A percentile compares a stretch with the other conserved stretches of the same genome.
Evolutionary conservation across 2,888 invertebrate genomes (phyloP).

Genomic region (Ectobius pallidus): DNA sequence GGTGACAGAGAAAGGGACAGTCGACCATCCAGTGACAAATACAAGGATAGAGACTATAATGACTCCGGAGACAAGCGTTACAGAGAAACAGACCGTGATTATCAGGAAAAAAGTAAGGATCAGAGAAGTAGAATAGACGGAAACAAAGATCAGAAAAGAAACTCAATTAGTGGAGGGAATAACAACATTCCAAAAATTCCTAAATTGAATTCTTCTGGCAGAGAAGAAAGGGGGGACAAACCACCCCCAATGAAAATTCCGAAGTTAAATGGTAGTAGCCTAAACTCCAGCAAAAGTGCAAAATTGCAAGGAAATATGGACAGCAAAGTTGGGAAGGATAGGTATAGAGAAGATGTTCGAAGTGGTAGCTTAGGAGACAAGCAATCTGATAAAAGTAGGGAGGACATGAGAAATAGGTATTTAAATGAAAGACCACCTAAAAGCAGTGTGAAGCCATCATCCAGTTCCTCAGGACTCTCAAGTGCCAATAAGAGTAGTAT

Average conservation of each 20-base stretch:
- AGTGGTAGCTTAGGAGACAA: not conserved
- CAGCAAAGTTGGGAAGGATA: constrained; percentile 13
- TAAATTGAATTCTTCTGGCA: not conserved
- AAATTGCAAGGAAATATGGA: constrained; percentile 14
- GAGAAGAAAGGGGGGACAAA: not conserved
- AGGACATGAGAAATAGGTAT: not conserved
- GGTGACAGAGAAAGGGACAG: not conserved
- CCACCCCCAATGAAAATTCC: not conserved
- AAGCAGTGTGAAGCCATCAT: too few species aligned
- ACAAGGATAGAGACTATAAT: not conserved
- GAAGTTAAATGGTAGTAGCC: not conserved
- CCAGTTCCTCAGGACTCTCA: constrained; percentile 10
- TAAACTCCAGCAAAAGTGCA: not conserved
- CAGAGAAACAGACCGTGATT: too few species aligned
- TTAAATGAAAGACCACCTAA: too few species aligned
- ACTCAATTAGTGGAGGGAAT: not conserved
- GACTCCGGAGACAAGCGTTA: too few species aligned
- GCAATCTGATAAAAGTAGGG: not conserved
- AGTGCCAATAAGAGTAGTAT: not conserved
- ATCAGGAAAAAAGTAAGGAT: too few species aligned
- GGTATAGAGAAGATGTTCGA: not conserved
- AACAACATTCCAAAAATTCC: constrained; percentile 1
- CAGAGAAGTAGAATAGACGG: not conserved
- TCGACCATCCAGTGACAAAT: not conserved
- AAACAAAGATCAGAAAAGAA: not conserved